Percentiles rank a stretch among this genome's conserved stretches.
Evolutionary conservation across 2,888 invertebrate genomes (phyloP).

Genomic region (Tiliacea aurago): DNA sequence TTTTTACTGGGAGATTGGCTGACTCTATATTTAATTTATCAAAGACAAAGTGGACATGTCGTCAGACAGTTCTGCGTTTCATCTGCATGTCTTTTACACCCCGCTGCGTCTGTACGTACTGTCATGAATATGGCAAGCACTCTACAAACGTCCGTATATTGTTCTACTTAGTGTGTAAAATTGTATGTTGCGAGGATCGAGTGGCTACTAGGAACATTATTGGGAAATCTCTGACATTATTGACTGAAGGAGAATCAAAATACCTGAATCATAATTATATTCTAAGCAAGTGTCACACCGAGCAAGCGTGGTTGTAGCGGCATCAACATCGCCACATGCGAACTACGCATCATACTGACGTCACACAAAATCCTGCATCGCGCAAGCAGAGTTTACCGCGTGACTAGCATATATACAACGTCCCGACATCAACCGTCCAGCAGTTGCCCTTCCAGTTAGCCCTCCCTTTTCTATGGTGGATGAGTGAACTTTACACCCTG

Average conservation of each 20-base stretch:
- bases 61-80: conserved; percentile 13
- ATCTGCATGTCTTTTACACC: conserved; percentile 4
- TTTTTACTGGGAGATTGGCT: background rate
- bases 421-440: too few relatives aligned
- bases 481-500: too few relatives aligned
- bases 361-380: too few relatives aligned
- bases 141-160: background rate
- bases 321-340: too few relatives aligned
- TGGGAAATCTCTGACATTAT: background rate
- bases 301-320: too few relatives aligned
- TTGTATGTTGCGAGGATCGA: background rate
- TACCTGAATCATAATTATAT: too few relatives aligned
- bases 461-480: too few relatives aligned
- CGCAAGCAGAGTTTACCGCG: too few relatives aligned
- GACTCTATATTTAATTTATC: conserved; percentile 9
- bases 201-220: background rate
- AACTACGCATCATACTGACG: too few relatives aligned
- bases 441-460: too few relatives aligned
- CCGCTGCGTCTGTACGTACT: conserved; percentile 1
- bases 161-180: background rate
- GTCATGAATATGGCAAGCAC: background rate
- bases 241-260: background rate
- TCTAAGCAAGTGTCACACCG: background rate
- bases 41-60: conserved; percentile 17
- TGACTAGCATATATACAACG: too few relatives aligned